Percentiles rank a stretch among this genome's conserved stretches.
Evolutionary conservation across 2,888 invertebrate genomes (phyloP).

Genomic region (Lutraria lutraria): DNA sequence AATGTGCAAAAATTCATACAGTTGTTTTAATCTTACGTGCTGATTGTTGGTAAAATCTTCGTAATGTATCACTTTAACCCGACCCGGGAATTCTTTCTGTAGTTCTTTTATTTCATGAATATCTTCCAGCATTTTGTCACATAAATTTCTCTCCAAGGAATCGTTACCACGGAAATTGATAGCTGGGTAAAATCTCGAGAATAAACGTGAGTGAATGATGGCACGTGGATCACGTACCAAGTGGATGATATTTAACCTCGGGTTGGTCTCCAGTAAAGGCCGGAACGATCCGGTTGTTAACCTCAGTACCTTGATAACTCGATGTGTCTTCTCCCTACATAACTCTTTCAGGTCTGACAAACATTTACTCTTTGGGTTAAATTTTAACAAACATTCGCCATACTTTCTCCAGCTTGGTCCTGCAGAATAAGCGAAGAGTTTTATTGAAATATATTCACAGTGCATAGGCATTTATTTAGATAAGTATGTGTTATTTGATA

Average conservation of each 20-base stretch:
- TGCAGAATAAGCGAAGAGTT: constrained; percentile 10
- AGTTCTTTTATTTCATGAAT: constrained; percentile 41
- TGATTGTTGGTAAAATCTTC: constrained; percentile 56
- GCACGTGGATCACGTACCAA: constrained; percentile 65
- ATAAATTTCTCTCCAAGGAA: constrained; percentile 51
- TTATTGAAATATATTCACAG: no score
- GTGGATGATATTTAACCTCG: constrained; percentile 58
- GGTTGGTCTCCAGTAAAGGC: constrained; percentile 47
- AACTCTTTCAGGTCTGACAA: constrained; percentile 41
- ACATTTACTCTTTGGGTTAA: constrained; percentile 57
- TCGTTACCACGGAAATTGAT: background rate
- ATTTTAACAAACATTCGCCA: constrained; percentile 46
- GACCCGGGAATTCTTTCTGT: constrained; percentile 45
- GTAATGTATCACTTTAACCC: constrained; percentile 57
- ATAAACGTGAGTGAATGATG: constrained; percentile 60
- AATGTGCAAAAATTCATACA: constrained; percentile 51
- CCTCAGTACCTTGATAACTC: constrained; percentile 58
- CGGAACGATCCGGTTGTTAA: constrained; percentile 42
- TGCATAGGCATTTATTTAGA: no score
- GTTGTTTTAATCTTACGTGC: constrained; percentile 43
- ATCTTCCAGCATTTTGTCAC: constrained; percentile 63
- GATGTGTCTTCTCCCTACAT: constrained; percentile 44
- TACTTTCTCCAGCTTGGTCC: constrained; percentile 63
- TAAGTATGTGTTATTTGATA: no score
- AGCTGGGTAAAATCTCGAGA: constrained; percentile 58